A percentile compares a stretch with the other conserved stretches of the same genome.
These are phyloP conservation scores for Lipotes vexillifer DNA, from an alignment of 2,113 vertebrate species.

Conservation along the genomic window DNA sequence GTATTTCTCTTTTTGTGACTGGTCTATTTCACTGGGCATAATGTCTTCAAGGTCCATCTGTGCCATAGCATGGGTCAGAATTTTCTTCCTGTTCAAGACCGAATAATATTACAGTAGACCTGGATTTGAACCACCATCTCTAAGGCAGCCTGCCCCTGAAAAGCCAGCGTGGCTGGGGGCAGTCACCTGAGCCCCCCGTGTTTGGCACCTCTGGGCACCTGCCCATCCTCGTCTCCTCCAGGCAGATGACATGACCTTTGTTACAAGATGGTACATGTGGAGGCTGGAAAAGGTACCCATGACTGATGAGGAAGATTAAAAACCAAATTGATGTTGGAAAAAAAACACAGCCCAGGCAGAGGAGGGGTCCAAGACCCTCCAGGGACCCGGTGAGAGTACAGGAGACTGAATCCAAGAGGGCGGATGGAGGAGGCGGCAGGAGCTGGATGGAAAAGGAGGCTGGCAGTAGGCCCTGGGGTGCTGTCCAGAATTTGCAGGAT, in stretches of 20 bases:
- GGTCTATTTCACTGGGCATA: fast-evolving
- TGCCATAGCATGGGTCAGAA: no score
- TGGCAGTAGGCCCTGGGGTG: fast-evolving
- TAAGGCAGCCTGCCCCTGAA: not conserved
- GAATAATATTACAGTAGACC: no score
- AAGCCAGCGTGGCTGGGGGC: not conserved
- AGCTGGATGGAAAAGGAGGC: not conserved
- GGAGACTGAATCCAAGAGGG: not conserved
- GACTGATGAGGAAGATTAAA: not conserved
- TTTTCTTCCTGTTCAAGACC: not conserved
- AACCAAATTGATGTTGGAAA: not conserved
- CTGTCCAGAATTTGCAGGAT: not conserved
- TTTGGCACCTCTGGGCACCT: no score
- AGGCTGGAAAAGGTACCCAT: not conserved
- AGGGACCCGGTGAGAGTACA: not conserved
- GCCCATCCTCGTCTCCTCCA: not conserved
- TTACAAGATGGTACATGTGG: not conserved
- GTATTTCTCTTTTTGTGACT: fast-evolving
- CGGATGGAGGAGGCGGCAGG: not conserved
- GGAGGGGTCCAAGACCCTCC: not conserved
- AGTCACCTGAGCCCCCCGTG: not conserved
- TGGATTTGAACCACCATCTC: not conserved
- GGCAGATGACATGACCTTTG: no score
- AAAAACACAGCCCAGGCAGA: not conserved
- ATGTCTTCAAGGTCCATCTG: not conserved